phyloP scores from a whole-genome alignment of 2,113 vertebrate genomes.

The Illadopsis cleaveri region DNA sequence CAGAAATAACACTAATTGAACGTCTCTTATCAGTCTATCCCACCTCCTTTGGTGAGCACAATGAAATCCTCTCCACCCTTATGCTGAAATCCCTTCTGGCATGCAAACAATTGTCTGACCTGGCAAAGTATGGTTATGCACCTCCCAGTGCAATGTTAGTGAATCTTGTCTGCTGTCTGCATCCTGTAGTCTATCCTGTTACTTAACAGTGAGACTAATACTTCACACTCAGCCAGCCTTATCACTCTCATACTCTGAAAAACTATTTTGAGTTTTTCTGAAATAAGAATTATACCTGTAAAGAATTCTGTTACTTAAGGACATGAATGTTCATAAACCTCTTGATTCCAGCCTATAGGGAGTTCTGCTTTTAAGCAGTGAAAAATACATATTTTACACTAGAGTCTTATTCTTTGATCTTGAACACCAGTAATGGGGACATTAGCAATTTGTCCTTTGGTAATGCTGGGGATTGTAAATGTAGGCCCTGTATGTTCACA shows the following conservation, averaged over 20 bases:
- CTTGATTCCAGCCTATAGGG: background rate
- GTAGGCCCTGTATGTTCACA: background rate
- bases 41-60: background rate
- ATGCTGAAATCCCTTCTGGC: background rate
- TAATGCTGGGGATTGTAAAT: background rate
- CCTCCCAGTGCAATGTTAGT: background rate
- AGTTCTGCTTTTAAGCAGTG: background rate
- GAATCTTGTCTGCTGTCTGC: slow-evolving; percentile 1
- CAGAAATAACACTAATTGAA: background rate
- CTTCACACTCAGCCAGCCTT: background rate
- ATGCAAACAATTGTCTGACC: background rate
- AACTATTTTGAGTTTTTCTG: background rate
- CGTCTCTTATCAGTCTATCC: background rate
- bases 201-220: background rate
- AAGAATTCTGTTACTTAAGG: background rate
- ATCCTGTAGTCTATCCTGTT: background rate
- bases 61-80: slow-evolving; percentile 1
- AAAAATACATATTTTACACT: background rate
- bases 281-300: background rate
- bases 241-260: background rate
- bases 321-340: background rate
- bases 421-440: background rate
- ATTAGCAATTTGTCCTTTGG: background rate
- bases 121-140: background rate
- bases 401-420: background rate